Percentiles rank a stretch among this genome's conserved stretches.
Evolutionary conservation across 2,797 vertebrate genomes (phyloP).

Genomic region (Tachyglossus aculeatus): DNA sequence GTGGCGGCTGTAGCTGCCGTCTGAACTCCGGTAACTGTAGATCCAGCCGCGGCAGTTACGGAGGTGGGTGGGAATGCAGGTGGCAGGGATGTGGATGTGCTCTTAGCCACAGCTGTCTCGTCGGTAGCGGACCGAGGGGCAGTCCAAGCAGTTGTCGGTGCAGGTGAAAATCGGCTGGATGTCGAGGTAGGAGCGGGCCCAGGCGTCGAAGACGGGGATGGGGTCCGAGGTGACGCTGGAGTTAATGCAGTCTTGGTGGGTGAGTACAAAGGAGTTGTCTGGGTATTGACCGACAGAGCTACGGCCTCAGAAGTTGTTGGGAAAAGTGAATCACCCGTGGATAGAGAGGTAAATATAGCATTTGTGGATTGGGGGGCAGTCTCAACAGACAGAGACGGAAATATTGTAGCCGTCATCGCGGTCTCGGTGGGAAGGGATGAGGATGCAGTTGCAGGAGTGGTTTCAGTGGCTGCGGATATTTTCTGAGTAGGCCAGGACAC

Average conservation of each 20-base stretch:
- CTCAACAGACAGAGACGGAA: neutral
- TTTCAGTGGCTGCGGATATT: neutral
- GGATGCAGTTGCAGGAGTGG: neutral
- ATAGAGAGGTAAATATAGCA: neutral
- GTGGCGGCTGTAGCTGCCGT: neutral
- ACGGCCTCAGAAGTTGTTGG: slow-evolving; percentile 9
- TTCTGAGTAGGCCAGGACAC: neutral
- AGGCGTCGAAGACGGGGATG: slow-evolving; percentile 2
- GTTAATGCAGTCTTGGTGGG: neutral
- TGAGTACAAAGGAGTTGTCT: slow-evolving; percentile 19
- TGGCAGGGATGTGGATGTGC: neutral
- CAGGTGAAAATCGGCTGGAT: neutral
- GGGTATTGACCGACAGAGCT: neutral
- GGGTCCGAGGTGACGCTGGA: slow-evolving; percentile 9
- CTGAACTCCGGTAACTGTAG: slow-evolving; percentile 22
- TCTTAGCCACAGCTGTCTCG: neutral
- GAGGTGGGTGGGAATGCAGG: neutral
- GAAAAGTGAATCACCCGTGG: slow-evolving; percentile 13
- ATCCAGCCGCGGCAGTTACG: neutral
- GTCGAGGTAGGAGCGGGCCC: neutral
- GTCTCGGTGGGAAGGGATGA: neutral
- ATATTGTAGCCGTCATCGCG: slow-evolving; percentile 24
- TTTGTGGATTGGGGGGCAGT: slow-evolving; percentile 3
- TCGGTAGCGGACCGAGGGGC: neutral
- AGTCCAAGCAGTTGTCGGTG: neutral